Base-by-base conservation (phyloP, 2,797 vertebrate species). In the Brotula barbata region DNA sequence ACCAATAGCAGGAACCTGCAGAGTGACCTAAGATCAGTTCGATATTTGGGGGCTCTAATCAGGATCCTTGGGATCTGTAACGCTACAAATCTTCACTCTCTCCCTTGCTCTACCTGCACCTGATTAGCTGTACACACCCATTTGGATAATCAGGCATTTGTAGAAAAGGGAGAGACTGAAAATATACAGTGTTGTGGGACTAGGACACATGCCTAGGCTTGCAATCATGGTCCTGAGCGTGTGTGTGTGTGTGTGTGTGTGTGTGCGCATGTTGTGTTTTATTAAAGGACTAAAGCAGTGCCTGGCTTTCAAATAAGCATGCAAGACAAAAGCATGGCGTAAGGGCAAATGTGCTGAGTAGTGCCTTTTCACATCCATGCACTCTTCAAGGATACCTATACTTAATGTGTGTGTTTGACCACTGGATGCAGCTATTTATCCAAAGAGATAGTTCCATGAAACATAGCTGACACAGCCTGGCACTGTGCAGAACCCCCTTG, bases 291-390 rank as follows among this genome's bases (percentile, higher is more conserved):
- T 73, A 13, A 73, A 71, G 82, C 74, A 70, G 72, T 16, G 42
- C 64, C 76, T 67, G 67, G 63, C 62, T 71, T 77, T 74, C 70
- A 81, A 72, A 72, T 49, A 70, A 64, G 64, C 86, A 87, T 86
- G 85, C 85, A 84, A 48, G 73, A 74, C 67, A 70, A 28, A 3
- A 68, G 67, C 71, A 75, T 70, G 64, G 80, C 69, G 78, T 56
- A 50, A 68, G 70, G 69, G 67, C 64, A 81, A 63, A 72, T 20
- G 51, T 72, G 55, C 78, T 67, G 54, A 85, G 77, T 75, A 71
- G 75, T 37, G 37, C 55, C 45, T 57, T 44, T 58, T 73, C 70
- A 64, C 74, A 77, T 64, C 53, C 77, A 85, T 88, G 82, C 78
- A 73, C 41, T 75, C 23, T 63, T 19, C 20, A 64, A n/a, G 21